Evolutionary conservation across 2,888 invertebrate species (phyloP), one percentile per base, ranked within the genome.

Genomic region (Stomorhina lunata): DNA sequence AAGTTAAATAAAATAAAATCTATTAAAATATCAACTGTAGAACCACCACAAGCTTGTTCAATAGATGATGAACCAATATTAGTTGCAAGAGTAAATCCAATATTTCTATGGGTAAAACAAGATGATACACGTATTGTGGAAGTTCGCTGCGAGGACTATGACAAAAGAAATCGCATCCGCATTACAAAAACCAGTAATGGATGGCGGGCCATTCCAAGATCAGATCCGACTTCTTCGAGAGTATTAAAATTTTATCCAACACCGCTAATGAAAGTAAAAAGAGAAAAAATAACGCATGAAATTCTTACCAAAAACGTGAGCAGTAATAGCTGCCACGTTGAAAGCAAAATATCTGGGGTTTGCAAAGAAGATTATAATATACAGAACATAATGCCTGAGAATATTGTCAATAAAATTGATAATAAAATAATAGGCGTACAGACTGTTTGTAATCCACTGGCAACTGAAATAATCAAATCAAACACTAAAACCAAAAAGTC

Each of bases 121-220:
- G 94, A 94, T 86, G 95, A 96, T 91, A 95, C 95, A 84, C 93
- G 94, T 89, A 96, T 96, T 91, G 94, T 95, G 89, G 95, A 95
- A 91, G 96, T 96, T 87, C 94, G 94, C 91, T 96, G 96, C 92
- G 96, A 96, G 91, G 96, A 96, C 90, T 96, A 96, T 93, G 96
- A 96, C 92, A 94, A 95, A 90, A 93, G 95, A 80, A 96, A 96
- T 92, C 95, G 96, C 81, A 95, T 96, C 88, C 94, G 95, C 87
- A 92, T 96, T 89, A 95, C 95, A 86, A 96, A 96, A 90, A 96
- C 96, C 22, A 93, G 95, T 50, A 93, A 93, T 90, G 96, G 96
- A 87, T 96, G 96, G 96, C 94, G 95, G 80, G 95, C 95, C 78
- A 95, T 95, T 91, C 96, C 96, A 86, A 93, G 95, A 87, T 96